Evolutionary conservation across 2,113 vertebrate species (phyloP).

Genomic region (Silurus meridionalis): DNA sequence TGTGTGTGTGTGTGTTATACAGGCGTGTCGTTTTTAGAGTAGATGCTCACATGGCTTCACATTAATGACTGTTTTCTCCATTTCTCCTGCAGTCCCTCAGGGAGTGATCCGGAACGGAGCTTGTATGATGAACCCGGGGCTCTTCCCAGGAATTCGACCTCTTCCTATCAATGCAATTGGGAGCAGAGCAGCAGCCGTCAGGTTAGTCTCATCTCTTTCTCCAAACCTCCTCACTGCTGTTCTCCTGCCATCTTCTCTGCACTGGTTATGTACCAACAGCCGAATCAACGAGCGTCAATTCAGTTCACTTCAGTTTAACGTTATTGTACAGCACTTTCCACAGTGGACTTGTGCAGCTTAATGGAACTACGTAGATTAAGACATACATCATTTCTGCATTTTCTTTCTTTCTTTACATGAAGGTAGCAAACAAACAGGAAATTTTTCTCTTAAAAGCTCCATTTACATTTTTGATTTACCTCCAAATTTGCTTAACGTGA

Average conservation of each 20-base stretch:
- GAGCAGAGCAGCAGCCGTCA: conserved; percentile 86
- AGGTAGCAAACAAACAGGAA: not conserved
- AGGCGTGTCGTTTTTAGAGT: not conserved
- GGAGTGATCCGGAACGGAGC: conserved; percentile 96
- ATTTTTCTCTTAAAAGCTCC: not conserved
- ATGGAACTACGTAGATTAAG: no score
- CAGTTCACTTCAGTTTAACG: no score
- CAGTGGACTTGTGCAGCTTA: no score
- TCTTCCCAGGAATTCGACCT: conserved; percentile 91
- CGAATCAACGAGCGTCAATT: not conserved
- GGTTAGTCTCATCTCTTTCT: conserved; percentile 74
- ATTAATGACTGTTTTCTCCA: conserved; percentile 33
- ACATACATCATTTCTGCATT: not conserved
- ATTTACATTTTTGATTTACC: not conserved
- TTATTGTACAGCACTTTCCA: no score
- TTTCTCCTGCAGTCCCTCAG: conserved; percentile 80
- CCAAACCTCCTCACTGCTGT: not conserved
- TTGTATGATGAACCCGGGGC: conserved; percentile 90
- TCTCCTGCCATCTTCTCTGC: not conserved
- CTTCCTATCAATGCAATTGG: conserved; percentile 90
- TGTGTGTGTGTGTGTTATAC: conserved; percentile 25
- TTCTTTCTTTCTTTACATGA: not conserved
- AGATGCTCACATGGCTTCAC: not conserved
- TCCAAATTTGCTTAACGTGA: not conserved
- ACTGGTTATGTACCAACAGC: not conserved